Evolutionary conservation across 2,888 invertebrate genomes (phyloP), one percentile per base, ranked within the genome.

Genomic region (Drosophila anomalata): DNA sequence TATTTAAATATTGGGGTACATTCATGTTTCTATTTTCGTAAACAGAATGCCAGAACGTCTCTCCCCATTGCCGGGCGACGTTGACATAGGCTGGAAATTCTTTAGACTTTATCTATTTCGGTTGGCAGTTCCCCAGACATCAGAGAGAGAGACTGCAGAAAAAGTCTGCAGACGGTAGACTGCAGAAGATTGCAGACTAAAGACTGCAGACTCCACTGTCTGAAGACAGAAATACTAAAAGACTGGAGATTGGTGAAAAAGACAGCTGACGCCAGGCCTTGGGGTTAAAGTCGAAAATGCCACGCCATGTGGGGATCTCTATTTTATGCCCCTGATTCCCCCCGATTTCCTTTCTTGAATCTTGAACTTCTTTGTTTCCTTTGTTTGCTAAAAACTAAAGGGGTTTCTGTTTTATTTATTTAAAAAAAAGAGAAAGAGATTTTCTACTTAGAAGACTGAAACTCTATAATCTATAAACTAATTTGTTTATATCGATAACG

Each of bases 51-150:
- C 41, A 26, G 41, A 44, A 24, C 47, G 67, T 67, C 54, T 62
- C 55, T 62, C 52, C 52, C 72, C 69, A 68, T 24, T 31, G 72
- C 53, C 41, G 59, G 50, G 50, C 71, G 74, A 63, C 74, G 78
- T 81, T 80, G 85, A 84, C 85, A 80, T 76, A 78, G 87, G 69
- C 87, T 87, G 79, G 63, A 82, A 81, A 78, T 77, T 81, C 69
- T 65, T 82, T 60, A 44, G 65, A 74, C 75, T 72, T 55, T 44
- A 31, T 65, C 65, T 65, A 65, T 65, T 65, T 65, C 24, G 48
- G 61, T 61, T 31, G 44, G 42, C 14, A 41, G 29, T 29, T 29
- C 9, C 29, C 41, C 41, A 69, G 69, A 70, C 72, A 31, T 62
- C 51, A 36, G 60, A 71, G 78, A 67, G 73, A 73, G 33, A 4